Evolutionary conservation across 2,888 invertebrate genomes (phyloP).

Genomic region (Caenorhabditis virilis): DNA sequence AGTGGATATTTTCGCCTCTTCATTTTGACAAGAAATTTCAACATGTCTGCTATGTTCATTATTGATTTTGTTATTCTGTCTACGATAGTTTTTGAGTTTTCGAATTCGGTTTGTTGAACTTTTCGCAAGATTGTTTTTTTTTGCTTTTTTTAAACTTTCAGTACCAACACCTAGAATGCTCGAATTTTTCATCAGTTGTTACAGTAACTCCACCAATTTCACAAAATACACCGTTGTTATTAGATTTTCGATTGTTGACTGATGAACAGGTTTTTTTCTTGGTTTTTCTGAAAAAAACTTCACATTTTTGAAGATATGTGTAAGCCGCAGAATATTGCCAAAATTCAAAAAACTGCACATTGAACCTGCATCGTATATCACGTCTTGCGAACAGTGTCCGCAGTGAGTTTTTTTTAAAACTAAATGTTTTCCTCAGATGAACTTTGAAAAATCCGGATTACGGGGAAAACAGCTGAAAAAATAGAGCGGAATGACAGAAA

Average conservation of each 20-base stretch:
- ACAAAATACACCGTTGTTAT: slow-evolving; percentile 9
- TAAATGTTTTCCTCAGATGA: neutral
- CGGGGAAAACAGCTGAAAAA: too few relatives aligned
- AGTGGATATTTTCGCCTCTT: too few relatives aligned
- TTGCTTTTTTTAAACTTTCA: too few relatives aligned
- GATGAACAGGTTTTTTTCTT: slow-evolving; percentile 16
- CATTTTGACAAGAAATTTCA: too few relatives aligned
- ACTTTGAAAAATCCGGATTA: too few relatives aligned
- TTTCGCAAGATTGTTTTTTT: too few relatives aligned
- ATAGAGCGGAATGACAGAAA: too few relatives aligned
- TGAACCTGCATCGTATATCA: slow-evolving; percentile 18
- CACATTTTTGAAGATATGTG: slow-evolving; percentile 17
- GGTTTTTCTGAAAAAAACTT: neutral
- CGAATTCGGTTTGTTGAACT: too few relatives aligned
- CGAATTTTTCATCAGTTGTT: slow-evolving; percentile 23
- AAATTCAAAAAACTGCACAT: slow-evolving; percentile 27
- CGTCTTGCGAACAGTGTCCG: slow-evolving; percentile 34
- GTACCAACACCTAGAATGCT: slow-evolving; percentile 24
- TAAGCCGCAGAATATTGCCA: slow-evolving; percentile 12
- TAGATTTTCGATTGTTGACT: slow-evolving; percentile 27
- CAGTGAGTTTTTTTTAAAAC: slow-evolving; percentile 31
- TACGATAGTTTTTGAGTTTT: too few relatives aligned
- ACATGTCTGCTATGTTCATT: too few relatives aligned
- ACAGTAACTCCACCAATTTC: slow-evolving; percentile 20
- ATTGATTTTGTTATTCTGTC: too few relatives aligned